Evolutionary conservation across 2,888 invertebrate species (phyloP).

Genomic region (Mantis religiosa): DNA sequence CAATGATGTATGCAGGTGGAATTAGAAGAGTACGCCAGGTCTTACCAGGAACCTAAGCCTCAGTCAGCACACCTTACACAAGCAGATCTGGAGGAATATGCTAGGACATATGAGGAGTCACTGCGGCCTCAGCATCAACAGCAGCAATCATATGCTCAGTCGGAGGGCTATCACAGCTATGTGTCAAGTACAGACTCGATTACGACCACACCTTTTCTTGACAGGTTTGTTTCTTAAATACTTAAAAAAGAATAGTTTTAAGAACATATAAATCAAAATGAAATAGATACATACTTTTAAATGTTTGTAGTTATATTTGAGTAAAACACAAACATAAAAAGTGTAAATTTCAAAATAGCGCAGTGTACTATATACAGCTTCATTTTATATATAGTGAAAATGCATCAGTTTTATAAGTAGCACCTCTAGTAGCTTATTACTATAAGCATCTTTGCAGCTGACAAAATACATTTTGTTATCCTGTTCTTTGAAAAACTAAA

Average conservation of each 20-base stretch:
- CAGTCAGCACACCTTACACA: slow-evolving; percentile 36
- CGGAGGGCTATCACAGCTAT: slow-evolving; percentile 76
- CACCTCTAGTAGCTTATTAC: no score
- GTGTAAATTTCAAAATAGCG: no score
- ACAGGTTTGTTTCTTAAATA: slow-evolving; percentile 46
- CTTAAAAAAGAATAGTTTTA: neutral
- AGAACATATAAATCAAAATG: no score
- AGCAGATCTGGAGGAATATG: slow-evolving; percentile 47
- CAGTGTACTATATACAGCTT: no score
- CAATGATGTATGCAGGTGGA: slow-evolving; percentile 1
- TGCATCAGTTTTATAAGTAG: no score
- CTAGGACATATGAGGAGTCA: slow-evolving; percentile 46
- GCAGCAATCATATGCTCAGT: slow-evolving; percentile 72
- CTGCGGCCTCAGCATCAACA: slow-evolving; percentile 52
- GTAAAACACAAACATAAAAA: no score
- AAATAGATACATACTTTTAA: no score
- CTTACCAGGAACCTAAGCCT: slow-evolving; percentile 25
- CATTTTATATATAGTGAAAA: no score
- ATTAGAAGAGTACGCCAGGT: slow-evolving; percentile 24
- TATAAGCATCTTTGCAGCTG: no score
- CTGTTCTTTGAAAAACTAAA: no score
- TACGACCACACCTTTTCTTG: slow-evolving; percentile 67
- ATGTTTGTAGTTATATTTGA: no score
- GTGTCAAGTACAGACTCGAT: slow-evolving; percentile 73
- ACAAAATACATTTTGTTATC: no score